Evolutionary conservation across 2,888 invertebrate genomes (phyloP), one percentile per base, ranked within the genome.

Genomic region (Lamellibrachia columna): DNA sequence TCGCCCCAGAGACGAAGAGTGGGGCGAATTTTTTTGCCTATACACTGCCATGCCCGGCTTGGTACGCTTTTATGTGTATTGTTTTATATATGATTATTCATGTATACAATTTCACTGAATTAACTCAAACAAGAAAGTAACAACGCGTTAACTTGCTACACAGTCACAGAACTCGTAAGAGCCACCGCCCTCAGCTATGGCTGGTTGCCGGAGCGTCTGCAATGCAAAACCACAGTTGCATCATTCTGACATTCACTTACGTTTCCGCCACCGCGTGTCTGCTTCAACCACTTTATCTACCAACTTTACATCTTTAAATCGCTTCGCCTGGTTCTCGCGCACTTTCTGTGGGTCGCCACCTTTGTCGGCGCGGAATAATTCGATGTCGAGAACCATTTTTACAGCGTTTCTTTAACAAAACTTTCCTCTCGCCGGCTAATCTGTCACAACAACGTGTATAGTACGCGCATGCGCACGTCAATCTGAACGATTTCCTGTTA

Each of bases 291-390:
- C 99, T 75, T 98, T 98, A 95, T 99, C 98, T 9, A 99, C 99
- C 22, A 99, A 97, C 2, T 97, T 97, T 9, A 98, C 98, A 97
- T 99, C 99, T 97, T 99, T 99, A 96, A 98, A 99, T 90, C 99
- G 97, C 96, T 98, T 98, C 92, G 97, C 98, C 96, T 99, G 99
- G 96, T 99, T 99, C 95, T 99, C 98, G 15, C 98, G 98, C 93
- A 99, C 98, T 96, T 98, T 98, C 91, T 98, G 98, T 3, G 99
- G 98, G 96, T 99, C 98, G 92, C 98, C 98, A 92, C 99, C 99
- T 97, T 99, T 99, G 95, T 99, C 99, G 40, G 97, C 97, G 92
- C 99, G 98, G 96, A 99, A 99, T 93, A 99, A 97, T 97, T 99
- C 99, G 95, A 99, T 97, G 97, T 99, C 99, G 92, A 99, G 97